Evolutionary conservation across 2,888 invertebrate genomes (phyloP).

Genomic region (Synanthedon vespiformis): DNA sequence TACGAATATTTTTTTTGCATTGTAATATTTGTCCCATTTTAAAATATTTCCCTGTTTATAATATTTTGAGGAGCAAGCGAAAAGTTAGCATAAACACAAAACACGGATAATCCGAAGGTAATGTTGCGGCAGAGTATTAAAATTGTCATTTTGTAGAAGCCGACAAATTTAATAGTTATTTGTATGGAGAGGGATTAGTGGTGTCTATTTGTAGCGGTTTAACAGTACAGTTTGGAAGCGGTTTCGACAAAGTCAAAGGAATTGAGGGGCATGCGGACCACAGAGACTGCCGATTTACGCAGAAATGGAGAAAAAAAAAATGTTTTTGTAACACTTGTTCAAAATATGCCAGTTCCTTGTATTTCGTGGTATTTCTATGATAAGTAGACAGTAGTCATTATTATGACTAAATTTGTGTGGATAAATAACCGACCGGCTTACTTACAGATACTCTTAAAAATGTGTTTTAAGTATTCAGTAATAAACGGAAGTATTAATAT

Average conservation of each 20-base stretch:
- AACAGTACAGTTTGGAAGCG: conserved; percentile 22
- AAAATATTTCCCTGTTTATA: neutral
- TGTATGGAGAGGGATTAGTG: conserved; percentile 54
- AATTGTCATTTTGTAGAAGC: conserved; percentile 53
- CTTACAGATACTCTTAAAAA: too few relatives aligned
- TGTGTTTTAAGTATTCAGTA: too few relatives aligned
- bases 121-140: conserved; percentile 51
- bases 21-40: too few relatives aligned
- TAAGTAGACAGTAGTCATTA: neutral
- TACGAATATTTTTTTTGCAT: too few relatives aligned
- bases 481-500: too few relatives aligned
- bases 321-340: too few relatives aligned
- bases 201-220: conserved; percentile 45
- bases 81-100: conserved; percentile 49
- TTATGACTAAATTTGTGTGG: too few relatives aligned
- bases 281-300: conserved; percentile 39
- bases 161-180: conserved; percentile 48
- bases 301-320: conserved; percentile 36
- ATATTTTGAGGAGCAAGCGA: neutral
- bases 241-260: conserved; percentile 22
- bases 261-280: conserved; percentile 22
- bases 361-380: neutral
- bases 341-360: neutral
- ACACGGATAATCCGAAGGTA: conserved; percentile 50
- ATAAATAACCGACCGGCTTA: too few relatives aligned